Evolutionary conservation across 2,113 vertebrate genomes (phyloP), one percentile per base, ranked within the genome.

Genomic region (Neogobius melanostomus): DNA sequence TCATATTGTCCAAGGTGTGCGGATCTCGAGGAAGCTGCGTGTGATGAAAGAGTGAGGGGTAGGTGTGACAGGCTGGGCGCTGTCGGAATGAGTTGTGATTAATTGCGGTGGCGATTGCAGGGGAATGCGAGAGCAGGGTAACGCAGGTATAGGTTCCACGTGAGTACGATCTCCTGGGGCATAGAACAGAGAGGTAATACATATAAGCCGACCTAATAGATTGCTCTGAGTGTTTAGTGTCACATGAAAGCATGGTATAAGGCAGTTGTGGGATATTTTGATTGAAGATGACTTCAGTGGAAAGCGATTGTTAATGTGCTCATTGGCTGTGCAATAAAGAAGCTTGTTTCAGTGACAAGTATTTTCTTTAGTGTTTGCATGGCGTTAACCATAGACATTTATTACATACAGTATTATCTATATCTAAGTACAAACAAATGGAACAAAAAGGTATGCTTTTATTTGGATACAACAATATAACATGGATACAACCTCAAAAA

Each of bases 41-140:
- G 86, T 89, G 90, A 91, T 90, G 86, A 91, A 89, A 88, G 90
- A 88, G 87, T 89, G 90, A 91, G 72, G 88, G 89, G 87, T 78
- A 73, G 78, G 80, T 73, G 84, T 90, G 91, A 91, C 89, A 89
- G 81, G 85, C 82, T 83, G 83, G 65, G 52, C 79, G 75, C 80
- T 79, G 87, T 85, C 76, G 44, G 82, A 88, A 85, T 79, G 47
- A 71, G 79, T 64, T 82, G 81, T 91, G 90, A 92, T 91, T 92
- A 92, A 93, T 93, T 90, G 81, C 82, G 11, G 64, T 45, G 67
- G 72, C 83, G 90, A 84, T 79, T 83, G 85, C 70, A 72, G 82
- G 83, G 82, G 85, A 83, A 84, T 81, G 76, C 28, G 28, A 36
- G 28, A 36, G 63, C 0, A 68, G 65, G 66, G 71, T 62, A 64